Conservation (phyloP, 2,113 vertebrate genomes). For the Macaca nemestrina region DNA sequence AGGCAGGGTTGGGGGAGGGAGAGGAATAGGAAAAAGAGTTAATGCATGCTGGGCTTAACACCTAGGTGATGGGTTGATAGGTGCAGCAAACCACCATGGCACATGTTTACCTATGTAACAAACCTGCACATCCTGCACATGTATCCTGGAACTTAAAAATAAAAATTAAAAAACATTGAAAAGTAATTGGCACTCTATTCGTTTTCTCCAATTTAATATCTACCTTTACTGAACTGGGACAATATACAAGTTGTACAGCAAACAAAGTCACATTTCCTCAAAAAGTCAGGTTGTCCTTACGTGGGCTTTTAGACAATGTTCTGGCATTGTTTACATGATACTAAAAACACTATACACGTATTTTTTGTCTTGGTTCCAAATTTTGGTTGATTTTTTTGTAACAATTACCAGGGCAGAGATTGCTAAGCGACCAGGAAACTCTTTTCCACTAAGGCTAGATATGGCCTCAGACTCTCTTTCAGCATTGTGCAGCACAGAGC, state of each 20-base stretch:
- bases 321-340: neutral
- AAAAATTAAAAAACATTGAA: no score
- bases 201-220: neutral
- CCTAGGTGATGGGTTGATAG: no score
- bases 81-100: no score
- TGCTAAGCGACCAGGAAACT: neutral
- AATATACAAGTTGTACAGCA: neutral
- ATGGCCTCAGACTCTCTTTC: neutral
- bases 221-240: neutral
- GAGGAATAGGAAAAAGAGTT: no score
- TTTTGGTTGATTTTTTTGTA: neutral
- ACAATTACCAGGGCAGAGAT: neutral
- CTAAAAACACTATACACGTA: neutral
- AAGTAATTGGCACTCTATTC: neutral
- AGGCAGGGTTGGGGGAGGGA: no score
- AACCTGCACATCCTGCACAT: no score
- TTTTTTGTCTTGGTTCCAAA: constrained; percentile 16
- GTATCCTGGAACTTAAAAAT: no score
- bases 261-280: neutral
- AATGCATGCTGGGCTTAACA: no score
- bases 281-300: neutral
- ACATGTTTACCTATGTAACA: no score
- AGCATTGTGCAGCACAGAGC: neutral
- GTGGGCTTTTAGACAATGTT: neutral
- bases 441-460: neutral